phyloP scores from a whole-genome alignment of 2,113 vertebrate species.

The Pelvicachromis taeniatus region DNA sequence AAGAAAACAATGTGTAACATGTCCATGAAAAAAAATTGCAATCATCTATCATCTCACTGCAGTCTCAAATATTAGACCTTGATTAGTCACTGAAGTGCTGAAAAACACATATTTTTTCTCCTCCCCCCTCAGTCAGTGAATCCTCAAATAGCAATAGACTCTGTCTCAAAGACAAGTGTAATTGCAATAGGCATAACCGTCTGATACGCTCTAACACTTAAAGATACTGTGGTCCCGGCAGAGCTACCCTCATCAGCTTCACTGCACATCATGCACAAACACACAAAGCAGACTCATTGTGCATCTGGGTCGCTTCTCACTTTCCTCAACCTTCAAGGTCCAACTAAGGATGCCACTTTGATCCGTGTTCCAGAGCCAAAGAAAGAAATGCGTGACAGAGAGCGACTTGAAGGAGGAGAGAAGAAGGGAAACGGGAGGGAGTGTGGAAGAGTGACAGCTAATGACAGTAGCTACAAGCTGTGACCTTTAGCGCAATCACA shows the following conservation, averaged over 20 bases:
- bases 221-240: neutral
- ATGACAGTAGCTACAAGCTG: slow-evolving; percentile 77
- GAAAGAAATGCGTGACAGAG: slow-evolving; percentile 62
- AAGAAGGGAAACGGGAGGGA: slow-evolving; percentile 38
- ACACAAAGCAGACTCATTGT: neutral
- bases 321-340: slow-evolving; percentile 68
- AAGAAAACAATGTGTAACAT: neutral
- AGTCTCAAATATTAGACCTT: slow-evolving; percentile 9
- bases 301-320: slow-evolving; percentile 34
- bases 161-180: slow-evolving; percentile 8
- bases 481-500: slow-evolving; percentile 77
- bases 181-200: slow-evolving; percentile 27
- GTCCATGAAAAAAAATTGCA: slow-evolving; percentile 19
- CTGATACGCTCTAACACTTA: slow-evolving; percentile 33
- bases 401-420: slow-evolving; percentile 47
- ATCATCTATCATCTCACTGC: neutral
- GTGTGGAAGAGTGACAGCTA: slow-evolving; percentile 72
- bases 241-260: slow-evolving; percentile 12
- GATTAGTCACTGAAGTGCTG: slow-evolving; percentile 16
- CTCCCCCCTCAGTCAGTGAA: slow-evolving; percentile 6
- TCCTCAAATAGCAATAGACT: neutral
- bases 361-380: slow-evolving; percentile 58
- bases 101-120: slow-evolving; percentile 2
- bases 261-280: slow-evolving; percentile 1
- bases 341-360: slow-evolving; percentile 63